Evolutionary conservation across 64 coral and sea anemone species (phyloP).

Genomic region (Montipora capricornis): DNA sequence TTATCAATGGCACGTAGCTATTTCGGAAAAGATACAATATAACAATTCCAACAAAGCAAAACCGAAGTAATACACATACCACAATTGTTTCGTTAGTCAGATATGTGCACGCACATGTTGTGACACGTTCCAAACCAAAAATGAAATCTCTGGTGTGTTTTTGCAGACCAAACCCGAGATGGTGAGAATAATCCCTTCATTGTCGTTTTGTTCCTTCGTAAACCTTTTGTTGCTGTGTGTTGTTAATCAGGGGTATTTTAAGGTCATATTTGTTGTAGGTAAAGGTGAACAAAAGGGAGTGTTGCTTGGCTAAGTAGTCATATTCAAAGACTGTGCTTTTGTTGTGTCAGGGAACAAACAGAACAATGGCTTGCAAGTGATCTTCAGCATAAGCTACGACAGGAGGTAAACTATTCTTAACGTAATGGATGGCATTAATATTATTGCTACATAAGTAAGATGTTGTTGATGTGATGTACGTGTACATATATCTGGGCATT

Average conservation of each 20-base stretch:
- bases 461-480: no score
- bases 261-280: background rate
- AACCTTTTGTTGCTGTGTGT: background rate
- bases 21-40: background rate
- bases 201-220: background rate
- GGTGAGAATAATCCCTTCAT: no score
- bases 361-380: slow-evolving; percentile 90
- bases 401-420: slow-evolving; percentile 53
- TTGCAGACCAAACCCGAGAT: background rate
- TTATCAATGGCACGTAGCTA: background rate
- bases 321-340: background rate
- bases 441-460: no score
- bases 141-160: slow-evolving; percentile 22
- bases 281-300: background rate
- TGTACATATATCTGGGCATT: no score
- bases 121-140: background rate
- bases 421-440: no score
- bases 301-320: background rate
- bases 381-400: slow-evolving; percentile 74
- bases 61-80: background rate
- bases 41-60: background rate
- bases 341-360: slow-evolving; percentile 73
- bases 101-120: background rate
- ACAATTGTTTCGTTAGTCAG: background rate
- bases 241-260: no score